phyloP scores from a whole-genome alignment of 1,140 invertebrate species.

The Euura lappo region DNA sequence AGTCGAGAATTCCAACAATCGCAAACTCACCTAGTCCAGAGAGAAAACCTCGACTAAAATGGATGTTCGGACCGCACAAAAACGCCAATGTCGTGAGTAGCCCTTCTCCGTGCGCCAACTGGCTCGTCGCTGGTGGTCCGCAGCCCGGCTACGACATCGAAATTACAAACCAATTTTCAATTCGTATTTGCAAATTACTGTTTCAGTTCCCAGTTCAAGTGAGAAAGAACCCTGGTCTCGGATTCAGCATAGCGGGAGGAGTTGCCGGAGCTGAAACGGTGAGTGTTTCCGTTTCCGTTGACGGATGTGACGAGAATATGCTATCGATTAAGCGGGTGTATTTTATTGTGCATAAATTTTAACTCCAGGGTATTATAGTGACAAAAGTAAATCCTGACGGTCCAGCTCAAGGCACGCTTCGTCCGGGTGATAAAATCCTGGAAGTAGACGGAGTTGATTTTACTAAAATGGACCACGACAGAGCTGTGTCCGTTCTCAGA shows the following conservation, averaged over 20 bases:
- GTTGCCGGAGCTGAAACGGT: slow-evolving; percentile 55
- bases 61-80: slow-evolving; percentile 68
- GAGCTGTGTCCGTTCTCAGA: slow-evolving; percentile 60
- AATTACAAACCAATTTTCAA: too few relatives aligned
- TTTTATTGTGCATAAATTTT: slow-evolving; percentile 18
- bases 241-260: slow-evolving; percentile 57
- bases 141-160: background rate
- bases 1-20: background rate
- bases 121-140: background rate
- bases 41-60: slow-evolving; percentile 51
- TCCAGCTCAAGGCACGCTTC: slow-evolving; percentile 61
- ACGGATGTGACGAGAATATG: background rate
- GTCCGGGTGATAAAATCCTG: slow-evolving; percentile 66
- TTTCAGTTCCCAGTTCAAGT: slow-evolving; percentile 60
- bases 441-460: slow-evolving; percentile 70
- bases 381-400: slow-evolving; percentile 63
- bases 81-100: slow-evolving; percentile 65
- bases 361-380: slow-evolving; percentile 65
- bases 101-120: background rate
- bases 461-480: slow-evolving; percentile 62
- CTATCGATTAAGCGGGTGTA: background rate
- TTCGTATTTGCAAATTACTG: background rate
- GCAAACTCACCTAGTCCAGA: slow-evolving; percentile 25
- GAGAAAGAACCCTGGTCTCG: slow-evolving; percentile 56
- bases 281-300: too few relatives aligned